Conservation (phyloP, 2,797 vertebrate genomes). For the Cuniculus paca region DNA sequence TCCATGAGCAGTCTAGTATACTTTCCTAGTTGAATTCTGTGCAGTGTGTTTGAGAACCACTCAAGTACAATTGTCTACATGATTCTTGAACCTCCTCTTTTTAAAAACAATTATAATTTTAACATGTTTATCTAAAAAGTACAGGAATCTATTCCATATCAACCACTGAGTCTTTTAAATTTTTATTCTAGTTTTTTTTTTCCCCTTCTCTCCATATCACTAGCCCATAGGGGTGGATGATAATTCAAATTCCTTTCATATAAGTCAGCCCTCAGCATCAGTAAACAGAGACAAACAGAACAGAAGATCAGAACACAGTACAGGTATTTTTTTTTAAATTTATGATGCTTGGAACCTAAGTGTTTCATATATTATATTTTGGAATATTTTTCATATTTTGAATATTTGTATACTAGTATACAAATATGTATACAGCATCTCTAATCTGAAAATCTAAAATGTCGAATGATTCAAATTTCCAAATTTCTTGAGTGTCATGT, state of each 20-base stretch:
- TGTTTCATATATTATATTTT: not conserved
- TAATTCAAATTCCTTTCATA: not conserved
- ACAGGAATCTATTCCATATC: not conserved
- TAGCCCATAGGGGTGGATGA: not conserved
- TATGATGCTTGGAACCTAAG: not conserved
- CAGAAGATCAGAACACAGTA: not conserved
- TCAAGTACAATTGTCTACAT: not conserved
- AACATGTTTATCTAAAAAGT: slow-evolving; percentile 14
- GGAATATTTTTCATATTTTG: not conserved
- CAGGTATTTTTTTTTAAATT: not conserved
- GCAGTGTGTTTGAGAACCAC: not conserved
- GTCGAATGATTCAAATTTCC: not conserved
- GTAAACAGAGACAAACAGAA: not conserved
- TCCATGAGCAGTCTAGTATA: not conserved
- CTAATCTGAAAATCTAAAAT: not conserved
- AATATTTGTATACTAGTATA: not conserved
- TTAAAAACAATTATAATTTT: slow-evolving; percentile 20
- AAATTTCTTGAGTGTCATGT: not conserved
- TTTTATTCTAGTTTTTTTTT: not conserved
- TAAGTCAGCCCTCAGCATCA: not conserved
- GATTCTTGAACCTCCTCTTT: not conserved
- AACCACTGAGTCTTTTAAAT: not conserved
- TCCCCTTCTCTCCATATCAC: not conserved
- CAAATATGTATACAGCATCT: too few relatives aligned
- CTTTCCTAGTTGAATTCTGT: not conserved